Percentiles rank a stretch among this genome's conserved stretches.
phyloP scores from a whole-genome alignment of 1,140 invertebrate species.

The Agrilus planipennis region DNA sequence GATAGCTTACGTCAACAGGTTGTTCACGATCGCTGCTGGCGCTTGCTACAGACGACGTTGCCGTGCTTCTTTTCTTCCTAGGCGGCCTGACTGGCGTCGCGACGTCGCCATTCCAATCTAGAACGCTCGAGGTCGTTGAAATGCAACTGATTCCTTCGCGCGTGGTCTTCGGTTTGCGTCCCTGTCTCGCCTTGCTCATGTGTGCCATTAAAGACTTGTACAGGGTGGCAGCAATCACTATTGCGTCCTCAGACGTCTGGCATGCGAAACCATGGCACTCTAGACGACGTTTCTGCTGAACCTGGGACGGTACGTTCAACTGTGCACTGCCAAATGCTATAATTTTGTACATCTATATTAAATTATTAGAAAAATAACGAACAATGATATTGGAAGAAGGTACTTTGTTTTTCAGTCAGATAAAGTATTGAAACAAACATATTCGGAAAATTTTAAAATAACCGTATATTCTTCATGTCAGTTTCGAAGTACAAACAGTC shows the following conservation, averaged over 20 bases:
- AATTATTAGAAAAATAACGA: too few species aligned
- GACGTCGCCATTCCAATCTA: conserved; percentile 27
- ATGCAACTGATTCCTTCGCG: conserved; percentile 42
- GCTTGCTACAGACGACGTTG: too few species aligned
- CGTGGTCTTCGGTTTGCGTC: conserved; percentile 50
- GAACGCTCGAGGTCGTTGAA: conserved; percentile 24
- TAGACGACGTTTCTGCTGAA: conserved; percentile 61
- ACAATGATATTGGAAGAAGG: too few species aligned
- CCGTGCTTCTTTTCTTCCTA: conserved; percentile 45
- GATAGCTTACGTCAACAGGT: conserved; percentile 31
- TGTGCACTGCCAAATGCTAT: too few species aligned
- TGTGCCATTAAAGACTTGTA: conserved; percentile 76
- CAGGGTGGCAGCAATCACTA: conserved; percentile 78
- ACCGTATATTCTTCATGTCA: too few species aligned
- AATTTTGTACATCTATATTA: too few species aligned
- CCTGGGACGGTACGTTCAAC: too few species aligned
- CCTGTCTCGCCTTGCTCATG: conserved; percentile 48
- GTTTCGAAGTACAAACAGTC: too few species aligned
- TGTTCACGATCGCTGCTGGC: conserved; percentile 46
- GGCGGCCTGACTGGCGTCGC: conserved; percentile 42
- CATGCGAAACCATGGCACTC: conserved; percentile 89
- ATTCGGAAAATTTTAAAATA: too few species aligned
- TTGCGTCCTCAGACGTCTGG: conserved; percentile 73
- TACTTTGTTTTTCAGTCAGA: too few species aligned
- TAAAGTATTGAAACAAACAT: too few species aligned